These are phyloP conservation scores for Lagocephalus sceleratus DNA, from an alignment of 2,797 vertebrate species.

Conservation along the genomic window DNA sequence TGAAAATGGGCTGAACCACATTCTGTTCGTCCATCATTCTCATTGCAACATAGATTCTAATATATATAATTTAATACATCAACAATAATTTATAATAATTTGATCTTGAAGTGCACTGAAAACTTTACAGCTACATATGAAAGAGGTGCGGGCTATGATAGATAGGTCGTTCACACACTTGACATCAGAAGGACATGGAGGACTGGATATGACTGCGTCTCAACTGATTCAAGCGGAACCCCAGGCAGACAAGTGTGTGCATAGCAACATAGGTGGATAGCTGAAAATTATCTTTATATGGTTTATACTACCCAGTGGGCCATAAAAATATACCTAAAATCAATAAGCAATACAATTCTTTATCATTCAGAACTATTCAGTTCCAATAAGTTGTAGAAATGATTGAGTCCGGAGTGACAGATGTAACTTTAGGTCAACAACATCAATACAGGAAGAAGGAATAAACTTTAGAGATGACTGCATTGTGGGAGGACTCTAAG, in stretches of 20 bases:
- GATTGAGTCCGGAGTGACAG: too few relatives aligned
- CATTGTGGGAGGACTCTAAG: too few relatives aligned
- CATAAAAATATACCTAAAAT: too few relatives aligned
- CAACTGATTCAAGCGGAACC: too few relatives aligned
- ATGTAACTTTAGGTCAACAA: too few relatives aligned
- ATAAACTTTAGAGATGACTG: too few relatives aligned
- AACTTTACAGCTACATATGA: slow-evolving; percentile 21
- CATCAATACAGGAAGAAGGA: too few relatives aligned
- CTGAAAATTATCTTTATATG: too few relatives aligned
- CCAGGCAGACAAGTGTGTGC: neutral
- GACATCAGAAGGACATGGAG: neutral
- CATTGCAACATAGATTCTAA: slow-evolving; percentile 9
- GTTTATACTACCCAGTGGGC: too few relatives aligned
- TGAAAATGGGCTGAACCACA: neutral
- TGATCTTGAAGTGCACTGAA: slow-evolving; percentile 13
- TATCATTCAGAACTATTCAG: too few relatives aligned
- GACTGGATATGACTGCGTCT: neutral
- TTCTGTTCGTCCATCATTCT: slow-evolving; percentile 2
- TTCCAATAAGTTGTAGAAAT: too few relatives aligned
- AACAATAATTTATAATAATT: slow-evolving; percentile 22
- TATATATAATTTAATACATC: slow-evolving; percentile 26
- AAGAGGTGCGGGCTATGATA: slow-evolving; percentile 9
- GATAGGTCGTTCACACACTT: slow-evolving; percentile 15
- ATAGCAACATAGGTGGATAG: neutral
- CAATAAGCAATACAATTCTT: too few relatives aligned